phyloP scores from a whole-genome alignment of 2,888 invertebrate species.

The Phortica magna region DNA sequence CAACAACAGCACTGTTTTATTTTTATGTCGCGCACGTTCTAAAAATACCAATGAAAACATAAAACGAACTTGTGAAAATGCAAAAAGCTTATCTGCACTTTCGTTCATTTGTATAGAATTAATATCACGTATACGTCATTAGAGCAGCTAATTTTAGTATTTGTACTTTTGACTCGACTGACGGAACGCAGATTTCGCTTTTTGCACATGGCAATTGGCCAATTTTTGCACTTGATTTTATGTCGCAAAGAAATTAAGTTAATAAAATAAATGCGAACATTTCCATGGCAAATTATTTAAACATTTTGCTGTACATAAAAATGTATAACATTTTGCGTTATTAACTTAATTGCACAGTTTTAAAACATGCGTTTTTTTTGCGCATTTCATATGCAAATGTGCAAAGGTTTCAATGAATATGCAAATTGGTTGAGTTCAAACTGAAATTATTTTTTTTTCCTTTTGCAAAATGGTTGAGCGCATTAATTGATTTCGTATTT shows the following conservation, averaged over 20 bases:
- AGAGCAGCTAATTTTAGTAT: slow-evolving; percentile 10
- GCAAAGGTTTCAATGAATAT: not conserved
- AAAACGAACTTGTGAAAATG: not conserved
- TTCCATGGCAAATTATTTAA: no score
- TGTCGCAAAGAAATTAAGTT: no score
- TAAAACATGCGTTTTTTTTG: no score
- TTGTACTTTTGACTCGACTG: not conserved
- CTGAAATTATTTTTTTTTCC: not conserved
- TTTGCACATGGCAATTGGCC: slow-evolving; percentile 12
- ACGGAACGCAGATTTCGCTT: no score
- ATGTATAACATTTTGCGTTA: not conserved
- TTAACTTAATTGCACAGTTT: no score
- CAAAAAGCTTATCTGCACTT: slow-evolving; percentile 13
- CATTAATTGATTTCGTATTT: slow-evolving; percentile 25
- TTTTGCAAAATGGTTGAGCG: not conserved
- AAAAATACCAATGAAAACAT: not conserved
- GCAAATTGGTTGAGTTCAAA: not conserved
- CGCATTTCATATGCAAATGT: not conserved
- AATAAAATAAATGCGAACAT: no score
- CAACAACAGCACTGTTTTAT: not conserved
- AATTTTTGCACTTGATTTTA: not conserved
- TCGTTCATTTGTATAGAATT: not conserved
- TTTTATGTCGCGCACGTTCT: not conserved
- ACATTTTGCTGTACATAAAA: not conserved
- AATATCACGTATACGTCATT: slow-evolving; percentile 13